These are phyloP conservation scores for Conus canariensis DNA, from an alignment of 2,888 invertebrate genomes.

Conservation along the genomic window DNA sequence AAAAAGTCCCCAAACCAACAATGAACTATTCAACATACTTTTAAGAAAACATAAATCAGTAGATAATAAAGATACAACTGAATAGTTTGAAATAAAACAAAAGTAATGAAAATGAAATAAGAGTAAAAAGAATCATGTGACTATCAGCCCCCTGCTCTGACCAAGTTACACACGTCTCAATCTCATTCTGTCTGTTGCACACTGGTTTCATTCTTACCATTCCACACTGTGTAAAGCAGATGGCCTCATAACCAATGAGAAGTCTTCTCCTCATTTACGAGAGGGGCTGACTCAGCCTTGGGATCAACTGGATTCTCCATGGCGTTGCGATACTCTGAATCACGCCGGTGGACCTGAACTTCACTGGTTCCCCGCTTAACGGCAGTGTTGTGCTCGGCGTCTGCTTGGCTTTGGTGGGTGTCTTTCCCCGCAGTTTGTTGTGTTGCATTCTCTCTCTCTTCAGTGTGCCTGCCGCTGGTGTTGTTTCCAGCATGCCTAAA, in stretches of 20 bases:
- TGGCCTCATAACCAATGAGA: slow-evolving; percentile 5
- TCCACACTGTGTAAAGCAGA: too few relatives aligned
- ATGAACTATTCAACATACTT: too few relatives aligned
- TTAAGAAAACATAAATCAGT: too few relatives aligned
- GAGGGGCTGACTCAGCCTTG: slow-evolving; percentile 3
- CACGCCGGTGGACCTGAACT: slow-evolving; percentile 20
- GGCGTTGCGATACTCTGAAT: slow-evolving; percentile 34
- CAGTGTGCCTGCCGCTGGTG: neutral
- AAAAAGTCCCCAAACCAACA: too few relatives aligned
- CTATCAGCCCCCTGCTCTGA: neutral
- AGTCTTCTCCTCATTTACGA: neutral
- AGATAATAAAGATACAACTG: neutral
- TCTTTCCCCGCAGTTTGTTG: neutral
- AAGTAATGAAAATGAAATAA: neutral
- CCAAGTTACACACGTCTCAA: too few relatives aligned
- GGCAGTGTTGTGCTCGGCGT: neutral
- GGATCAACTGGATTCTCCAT: slow-evolving; percentile 38
- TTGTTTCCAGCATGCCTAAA: neutral
- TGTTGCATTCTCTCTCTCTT: neutral
- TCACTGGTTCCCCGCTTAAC: slow-evolving; percentile 35
- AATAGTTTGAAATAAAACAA: neutral
- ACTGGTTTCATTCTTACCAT: neutral
- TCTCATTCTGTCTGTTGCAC: neutral
- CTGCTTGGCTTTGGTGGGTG: neutral
- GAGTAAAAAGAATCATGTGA: neutral